These are phyloP conservation scores for Coelopa pilipes DNA, from an alignment of 2,888 invertebrate genomes.

Conservation along the genomic window DNA sequence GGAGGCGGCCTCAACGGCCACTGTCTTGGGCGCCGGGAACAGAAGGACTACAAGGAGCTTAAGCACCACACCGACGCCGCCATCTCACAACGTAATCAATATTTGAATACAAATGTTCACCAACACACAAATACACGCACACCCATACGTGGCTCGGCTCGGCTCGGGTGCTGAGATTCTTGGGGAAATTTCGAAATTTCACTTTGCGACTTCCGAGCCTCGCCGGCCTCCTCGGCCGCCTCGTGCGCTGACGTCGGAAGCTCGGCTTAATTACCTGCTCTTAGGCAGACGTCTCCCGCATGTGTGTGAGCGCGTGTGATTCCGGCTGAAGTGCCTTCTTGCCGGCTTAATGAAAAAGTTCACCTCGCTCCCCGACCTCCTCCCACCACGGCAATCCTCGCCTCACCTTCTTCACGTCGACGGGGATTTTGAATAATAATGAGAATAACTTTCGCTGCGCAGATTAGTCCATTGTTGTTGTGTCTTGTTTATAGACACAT, in stretches of 20 bases:
- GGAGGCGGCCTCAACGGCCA: too few relatives aligned
- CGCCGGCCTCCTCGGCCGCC: background rate
- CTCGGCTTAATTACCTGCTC: slow-evolving; percentile 39
- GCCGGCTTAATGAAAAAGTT: too few relatives aligned
- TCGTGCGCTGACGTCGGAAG: slow-evolving; percentile 13
- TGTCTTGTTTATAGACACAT: slow-evolving; percentile 20
- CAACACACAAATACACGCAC: background rate
- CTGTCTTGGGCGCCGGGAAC: background rate
- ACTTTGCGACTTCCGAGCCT: slow-evolving; percentile 37
- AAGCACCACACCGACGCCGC: slow-evolving; percentile 46
- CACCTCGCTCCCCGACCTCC: too few relatives aligned
- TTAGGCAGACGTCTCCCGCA: slow-evolving; percentile 1
- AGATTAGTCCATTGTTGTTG: slow-evolving; percentile 5
- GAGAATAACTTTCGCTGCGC: slow-evolving; percentile 3
- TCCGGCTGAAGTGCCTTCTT: background rate
- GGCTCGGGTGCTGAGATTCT: background rate
- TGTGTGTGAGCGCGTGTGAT: background rate
- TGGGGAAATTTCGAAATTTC: slow-evolving; percentile 14
- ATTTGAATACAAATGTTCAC: slow-evolving; percentile 45
- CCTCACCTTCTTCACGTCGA: background rate
- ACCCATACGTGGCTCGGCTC: background rate
- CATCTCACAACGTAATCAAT: slow-evolving; percentile 57
- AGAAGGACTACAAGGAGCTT: slow-evolving; percentile 44
- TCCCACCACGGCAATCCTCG: background rate
- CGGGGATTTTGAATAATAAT: slow-evolving; percentile 3